Percentiles rank a stretch among this genome's conserved stretches.
Evolutionary conservation across 2,888 invertebrate species (phyloP).

Genomic region (Selenia dentaria): DNA sequence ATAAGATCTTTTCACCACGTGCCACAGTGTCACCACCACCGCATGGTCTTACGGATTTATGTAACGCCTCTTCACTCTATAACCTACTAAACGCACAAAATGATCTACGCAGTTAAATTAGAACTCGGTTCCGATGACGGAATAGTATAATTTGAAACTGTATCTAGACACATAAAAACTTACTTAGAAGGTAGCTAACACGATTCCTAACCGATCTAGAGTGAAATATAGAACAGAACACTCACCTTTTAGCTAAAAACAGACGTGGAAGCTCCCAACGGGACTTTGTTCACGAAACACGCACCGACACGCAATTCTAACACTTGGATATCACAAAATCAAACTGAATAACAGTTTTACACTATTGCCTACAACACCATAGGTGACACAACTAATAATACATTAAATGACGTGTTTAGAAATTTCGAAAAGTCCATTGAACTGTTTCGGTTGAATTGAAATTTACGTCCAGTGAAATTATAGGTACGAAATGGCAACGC

Average conservation of each 20-base stretch:
- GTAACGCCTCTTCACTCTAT: slow-evolving; percentile 30
- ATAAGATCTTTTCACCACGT: slow-evolving; percentile 59
- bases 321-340: slow-evolving; percentile 74
- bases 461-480: slow-evolving; percentile 85
- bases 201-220: slow-evolving; percentile 30
- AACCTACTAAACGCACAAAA: slow-evolving; percentile 25
- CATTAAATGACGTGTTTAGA: slow-evolving; percentile 71
- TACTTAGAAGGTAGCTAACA: slow-evolving; percentile 29
- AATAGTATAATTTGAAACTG: slow-evolving; percentile 20
- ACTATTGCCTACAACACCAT: slow-evolving; percentile 68
- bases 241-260: slow-evolving; percentile 74
- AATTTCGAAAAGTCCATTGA: slow-evolving; percentile 84
- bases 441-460: slow-evolving; percentile 83
- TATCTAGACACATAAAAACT: slow-evolving; percentile 21
- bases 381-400: slow-evolving; percentile 68
- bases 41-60: slow-evolving; percentile 27
- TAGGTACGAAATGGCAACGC: slow-evolving; percentile 85
- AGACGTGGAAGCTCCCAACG: slow-evolving; percentile 65
- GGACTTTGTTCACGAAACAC: slow-evolving; percentile 73
- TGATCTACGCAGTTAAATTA: slow-evolving; percentile 53
- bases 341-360: slow-evolving; percentile 65
- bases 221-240: slow-evolving; percentile 18
- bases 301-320: slow-evolving; percentile 75
- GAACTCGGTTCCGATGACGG: slow-evolving; percentile 35
- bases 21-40: slow-evolving; percentile 47